These are phyloP conservation scores for Athrips mouffetella DNA, from an alignment of 2,888 invertebrate genomes.

Conservation along the genomic window DNA sequence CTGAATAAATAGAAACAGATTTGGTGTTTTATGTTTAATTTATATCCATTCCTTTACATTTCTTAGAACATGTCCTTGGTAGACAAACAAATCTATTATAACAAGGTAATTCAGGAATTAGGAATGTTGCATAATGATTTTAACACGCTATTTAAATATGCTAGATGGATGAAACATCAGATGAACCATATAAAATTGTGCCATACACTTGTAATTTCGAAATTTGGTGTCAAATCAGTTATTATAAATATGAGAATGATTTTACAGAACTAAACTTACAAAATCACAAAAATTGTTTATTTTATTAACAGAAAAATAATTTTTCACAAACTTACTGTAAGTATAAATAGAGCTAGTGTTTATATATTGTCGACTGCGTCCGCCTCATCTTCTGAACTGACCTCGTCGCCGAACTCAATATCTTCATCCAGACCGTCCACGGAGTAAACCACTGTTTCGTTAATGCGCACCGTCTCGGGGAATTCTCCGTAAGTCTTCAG, in stretches of 20 bases:
- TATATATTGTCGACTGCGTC: constrained; percentile 84
- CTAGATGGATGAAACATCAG: constrained; percentile 17
- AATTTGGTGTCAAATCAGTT: constrained; percentile 36
- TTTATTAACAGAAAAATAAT: constrained; percentile 62
- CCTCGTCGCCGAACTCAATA: constrained; percentile 97
- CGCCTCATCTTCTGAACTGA: constrained; percentile 93
- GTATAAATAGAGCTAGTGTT: constrained; percentile 55
- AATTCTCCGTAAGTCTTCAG: constrained; percentile 99
- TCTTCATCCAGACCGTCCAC: constrained; percentile 97
- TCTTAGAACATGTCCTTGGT: constrained; percentile 9
- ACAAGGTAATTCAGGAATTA: constrained; percentile 55
- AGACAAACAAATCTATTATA: constrained; percentile 17
- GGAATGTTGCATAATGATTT: constrained; percentile 63
- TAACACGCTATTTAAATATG: constrained; percentile 28
- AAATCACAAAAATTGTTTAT: constrained; percentile 64
- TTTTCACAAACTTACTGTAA: constrained; percentile 74
- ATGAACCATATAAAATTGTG: constrained; percentile 35
- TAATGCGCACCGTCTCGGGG: constrained; percentile 98
- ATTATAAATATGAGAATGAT: constrained; percentile 41
- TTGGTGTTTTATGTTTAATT: constrained; percentile 58
- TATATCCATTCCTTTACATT: constrained; percentile 67
- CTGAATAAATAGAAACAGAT: constrained; percentile 21
- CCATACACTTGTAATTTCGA: constrained; percentile 43
- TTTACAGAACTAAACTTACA: constrained; percentile 48
- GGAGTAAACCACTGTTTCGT: constrained; percentile 96